phyloP scores from a whole-genome alignment of 2,888 invertebrate species.

The Andrena marginata region DNA sequence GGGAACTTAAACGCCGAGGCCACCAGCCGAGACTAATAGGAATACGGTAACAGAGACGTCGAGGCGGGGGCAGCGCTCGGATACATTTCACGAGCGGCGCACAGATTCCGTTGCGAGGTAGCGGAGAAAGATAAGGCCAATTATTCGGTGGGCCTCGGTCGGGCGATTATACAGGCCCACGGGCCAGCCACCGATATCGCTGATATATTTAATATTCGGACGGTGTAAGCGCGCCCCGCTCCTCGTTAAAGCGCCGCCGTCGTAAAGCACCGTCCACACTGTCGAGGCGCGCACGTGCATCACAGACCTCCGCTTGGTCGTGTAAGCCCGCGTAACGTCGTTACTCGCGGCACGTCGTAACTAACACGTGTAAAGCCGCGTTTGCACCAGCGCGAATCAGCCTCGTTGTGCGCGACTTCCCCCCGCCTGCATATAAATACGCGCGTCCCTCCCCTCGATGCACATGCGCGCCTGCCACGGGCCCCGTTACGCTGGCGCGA shows the following conservation, averaged over 20 bases:
- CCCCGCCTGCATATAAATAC: conserved; percentile 63
- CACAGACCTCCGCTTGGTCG: conserved; percentile 33
- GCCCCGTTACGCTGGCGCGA: conserved; percentile 37
- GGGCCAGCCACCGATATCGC: conserved; percentile 59
- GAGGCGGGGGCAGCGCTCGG: too few relatives aligned
- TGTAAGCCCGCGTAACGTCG: conserved; percentile 46
- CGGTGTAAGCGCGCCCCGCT: conserved; percentile 45
- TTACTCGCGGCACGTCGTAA: conserved; percentile 72
- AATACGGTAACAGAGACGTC: conserved; percentile 8
- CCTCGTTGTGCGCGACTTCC: conserved; percentile 23
- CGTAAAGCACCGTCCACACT: conserved; percentile 65
- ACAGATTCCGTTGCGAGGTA: conserved; percentile 41
- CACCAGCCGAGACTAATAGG: not conserved
- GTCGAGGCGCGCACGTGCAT: conserved; percentile 54
- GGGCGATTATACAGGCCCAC: not conserved
- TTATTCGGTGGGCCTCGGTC: conserved; percentile 35
- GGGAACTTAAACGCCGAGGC: not conserved
- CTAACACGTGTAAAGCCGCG: conserved; percentile 70
- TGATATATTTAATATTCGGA: conserved; percentile 69
- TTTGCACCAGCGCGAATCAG: conserved; percentile 62
- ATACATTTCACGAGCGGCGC: not conserved
- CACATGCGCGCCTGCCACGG: not conserved
- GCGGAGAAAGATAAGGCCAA: conserved; percentile 41
- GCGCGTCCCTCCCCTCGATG: not conserved
- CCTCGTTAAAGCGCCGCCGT: conserved; percentile 61